Conservation (phyloP, 2,113 vertebrate genomes). For the Caranx ignobilis region DNA sequence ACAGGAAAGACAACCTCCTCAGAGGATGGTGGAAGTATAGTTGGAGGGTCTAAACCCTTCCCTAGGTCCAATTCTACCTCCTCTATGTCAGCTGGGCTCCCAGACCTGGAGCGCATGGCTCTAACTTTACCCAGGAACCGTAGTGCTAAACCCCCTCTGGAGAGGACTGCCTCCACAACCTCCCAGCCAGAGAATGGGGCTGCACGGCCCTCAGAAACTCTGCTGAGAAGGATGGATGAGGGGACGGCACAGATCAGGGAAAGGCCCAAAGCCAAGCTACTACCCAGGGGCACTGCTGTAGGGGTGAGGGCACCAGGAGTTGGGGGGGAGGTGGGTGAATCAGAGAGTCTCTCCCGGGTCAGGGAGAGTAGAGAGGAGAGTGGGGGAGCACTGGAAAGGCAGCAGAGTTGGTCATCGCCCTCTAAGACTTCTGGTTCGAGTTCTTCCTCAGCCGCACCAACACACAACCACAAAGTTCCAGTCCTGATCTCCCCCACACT, state of each 20-base stretch:
- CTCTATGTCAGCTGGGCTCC: conserved; percentile 97
- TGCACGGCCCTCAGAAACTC: conserved; percentile 82
- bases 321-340: conserved; percentile 77
- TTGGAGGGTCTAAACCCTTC: conserved; percentile 90
- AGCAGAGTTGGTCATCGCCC: conserved; percentile 90
- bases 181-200: conserved; percentile 94
- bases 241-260: conserved; percentile 91
- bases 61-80: conserved; percentile 99
- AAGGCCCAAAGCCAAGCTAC: conserved; percentile 94
- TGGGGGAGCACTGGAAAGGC: conserved; percentile 86
- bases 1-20: conserved; percentile 89
- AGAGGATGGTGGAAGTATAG: conserved; percentile 84
- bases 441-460: conserved; percentile 76
- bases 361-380: conserved; percentile 82
- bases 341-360: conserved; percentile 78
- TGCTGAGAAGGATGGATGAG: conserved; percentile 91
- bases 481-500: conserved; percentile 97
- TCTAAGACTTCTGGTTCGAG: conserved; percentile 85
- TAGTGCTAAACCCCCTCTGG: conserved; percentile 93
- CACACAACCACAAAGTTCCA: conserved; percentile 99
- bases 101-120: conserved; percentile 97
- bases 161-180: conserved; percentile 92
- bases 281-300: conserved; percentile 86
- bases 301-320: conserved; percentile 82
- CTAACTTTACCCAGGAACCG: conserved; percentile 97